Conservation (phyloP, 2,797 vertebrate genomes). For the Chrysocyon brachyurus region DNA sequence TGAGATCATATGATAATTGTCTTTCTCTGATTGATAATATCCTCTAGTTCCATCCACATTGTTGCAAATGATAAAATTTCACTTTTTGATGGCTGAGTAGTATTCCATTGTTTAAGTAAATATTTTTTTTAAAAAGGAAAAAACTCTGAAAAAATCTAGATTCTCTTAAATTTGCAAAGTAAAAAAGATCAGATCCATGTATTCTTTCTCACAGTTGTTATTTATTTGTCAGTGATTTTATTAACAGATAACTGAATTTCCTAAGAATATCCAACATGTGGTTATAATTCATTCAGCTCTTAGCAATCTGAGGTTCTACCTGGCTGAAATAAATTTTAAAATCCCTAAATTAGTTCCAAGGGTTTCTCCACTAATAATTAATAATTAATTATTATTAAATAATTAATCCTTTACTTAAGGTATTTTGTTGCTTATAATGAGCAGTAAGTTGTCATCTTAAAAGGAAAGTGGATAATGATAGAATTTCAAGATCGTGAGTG, state of each 20-base stretch:
- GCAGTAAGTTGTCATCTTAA: conserved; percentile 18
- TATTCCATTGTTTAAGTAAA: no score
- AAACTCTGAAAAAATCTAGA: neutral
- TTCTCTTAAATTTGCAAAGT: conserved; percentile 40
- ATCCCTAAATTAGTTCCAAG: conserved; percentile 35
- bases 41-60: no score
- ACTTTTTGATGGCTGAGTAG: no score
- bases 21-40: no score
- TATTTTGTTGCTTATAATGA: conserved; percentile 26
- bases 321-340: conserved; percentile 60
- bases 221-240: neutral
- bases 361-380: neutral
- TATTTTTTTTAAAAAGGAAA: neutral
- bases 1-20: no score
- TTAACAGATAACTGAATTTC: conserved; percentile 23
- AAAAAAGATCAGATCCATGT: neutral
- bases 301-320: conserved; percentile 1
- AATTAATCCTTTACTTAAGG: neutral
- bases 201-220: conserved; percentile 45
- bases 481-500: neutral
- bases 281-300: conserved; percentile 28
- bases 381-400: neutral
- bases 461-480: neutral
- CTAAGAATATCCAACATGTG: conserved; percentile 20
- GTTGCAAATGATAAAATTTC: no score